Evolutionary conservation across 2,113 vertebrate genomes (phyloP), one percentile per base, ranked within the genome.

Genomic region (Macroglossus sobrinus): DNA sequence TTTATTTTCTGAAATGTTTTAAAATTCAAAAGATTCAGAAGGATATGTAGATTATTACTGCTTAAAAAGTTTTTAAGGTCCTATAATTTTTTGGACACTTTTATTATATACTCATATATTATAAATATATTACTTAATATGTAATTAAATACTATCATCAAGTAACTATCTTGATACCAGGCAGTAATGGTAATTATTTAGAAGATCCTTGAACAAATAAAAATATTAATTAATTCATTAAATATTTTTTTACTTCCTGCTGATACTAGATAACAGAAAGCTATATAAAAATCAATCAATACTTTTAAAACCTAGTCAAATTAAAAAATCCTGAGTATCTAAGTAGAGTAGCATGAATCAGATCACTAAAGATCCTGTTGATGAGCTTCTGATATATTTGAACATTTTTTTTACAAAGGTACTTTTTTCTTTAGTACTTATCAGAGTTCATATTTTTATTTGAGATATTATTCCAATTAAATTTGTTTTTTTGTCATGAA

Each of bases 361-460:
- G 30, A 35, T 93, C 16, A 45, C 22, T 89, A 71, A 88, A 55
- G 40, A 47, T 55, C 14, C 21, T 75, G 11, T n/a, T 53, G 43
- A 63, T 69, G 30, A 94, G 12, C 61, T 94, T 88, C 35, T 91
- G 35, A 33, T 64, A 5, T 84, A 84, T 71, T 35, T 82, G 64
- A 80, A 69, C 24, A 30, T 72, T 79, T 72, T 59, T 74, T 84
- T 68, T 59, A 4, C 38, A 26, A 13, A 66, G 63, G 8, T 75
- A 35, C 63, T 85, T 55, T 91, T 79, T 72, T 55, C 33, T 75
- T 57, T 75, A 84, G 7, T 88, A 63, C 35, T 80, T 75, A 4
- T 66, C 14, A 55, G 64, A 79, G 50, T 88, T 76, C 61, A 35
- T 90, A 26, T 87, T 96, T 84, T 78, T 91, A 81, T 82, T 91